phyloP scores from a whole-genome alignment of 1,140 invertebrate species.

The Tetramorium simillimum region DNA sequence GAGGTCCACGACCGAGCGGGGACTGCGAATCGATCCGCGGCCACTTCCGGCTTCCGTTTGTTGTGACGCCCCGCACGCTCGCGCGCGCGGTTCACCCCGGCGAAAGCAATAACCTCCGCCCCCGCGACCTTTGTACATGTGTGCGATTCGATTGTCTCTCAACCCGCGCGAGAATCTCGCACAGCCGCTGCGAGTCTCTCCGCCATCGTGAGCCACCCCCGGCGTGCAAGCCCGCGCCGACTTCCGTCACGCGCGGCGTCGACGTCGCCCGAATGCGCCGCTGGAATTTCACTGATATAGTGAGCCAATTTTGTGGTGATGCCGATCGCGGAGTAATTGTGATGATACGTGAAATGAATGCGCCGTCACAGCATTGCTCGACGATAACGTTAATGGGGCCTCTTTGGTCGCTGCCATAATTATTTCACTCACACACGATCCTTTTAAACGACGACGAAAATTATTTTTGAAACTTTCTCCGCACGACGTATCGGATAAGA shows the following conservation, averaged over 20 bases:
- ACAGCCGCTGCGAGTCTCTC: neutral
- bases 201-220: slow-evolving; percentile 31
- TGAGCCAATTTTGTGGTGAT: neutral
- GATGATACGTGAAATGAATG: slow-evolving; percentile 1
- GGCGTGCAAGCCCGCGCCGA: slow-evolving; percentile 1
- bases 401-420: neutral
- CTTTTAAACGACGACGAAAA: neutral
- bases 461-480: neutral
- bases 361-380: neutral
- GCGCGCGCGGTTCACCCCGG: slow-evolving; percentile 26
- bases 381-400: neutral
- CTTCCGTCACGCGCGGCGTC: neutral
- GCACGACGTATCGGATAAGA: neutral
- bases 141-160: slow-evolving; percentile 14
- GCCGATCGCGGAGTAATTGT: neutral
- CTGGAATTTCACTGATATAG: neutral
- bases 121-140: slow-evolving; percentile 6
- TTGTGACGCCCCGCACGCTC: slow-evolving; percentile 72
- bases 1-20: slow-evolving; percentile 77
- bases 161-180: neutral
- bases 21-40: slow-evolving; percentile 65
- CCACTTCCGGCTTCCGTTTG: slow-evolving; percentile 77
- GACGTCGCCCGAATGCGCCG: neutral
- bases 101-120: slow-evolving; percentile 52
- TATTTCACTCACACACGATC: neutral